phyloP scores from a whole-genome alignment of 2,797 vertebrate genomes.

The Scolopax rusticola region DNA sequence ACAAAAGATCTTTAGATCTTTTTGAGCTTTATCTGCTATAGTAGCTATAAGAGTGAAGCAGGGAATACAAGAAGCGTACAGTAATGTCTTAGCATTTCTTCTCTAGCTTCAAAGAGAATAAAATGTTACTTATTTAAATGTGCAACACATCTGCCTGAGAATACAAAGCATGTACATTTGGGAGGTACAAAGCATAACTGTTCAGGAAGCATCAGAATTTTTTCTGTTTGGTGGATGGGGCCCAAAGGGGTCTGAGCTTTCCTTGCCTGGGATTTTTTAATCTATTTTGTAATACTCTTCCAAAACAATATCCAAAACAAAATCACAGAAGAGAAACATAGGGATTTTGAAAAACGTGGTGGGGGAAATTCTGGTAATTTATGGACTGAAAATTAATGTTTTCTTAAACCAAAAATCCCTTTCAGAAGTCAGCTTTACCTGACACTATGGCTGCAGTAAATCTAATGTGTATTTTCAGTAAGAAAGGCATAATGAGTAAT shows the following conservation, averaged over 20 bases:
- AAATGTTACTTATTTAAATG: background rate
- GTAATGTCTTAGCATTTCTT: background rate
- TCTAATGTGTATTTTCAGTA: background rate
- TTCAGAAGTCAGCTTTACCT: background rate
- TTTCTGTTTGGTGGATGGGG: background rate
- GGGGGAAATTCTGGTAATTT: fast-evolving
- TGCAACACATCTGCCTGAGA: background rate
- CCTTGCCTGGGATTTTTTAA: background rate
- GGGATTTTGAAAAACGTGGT: background rate
- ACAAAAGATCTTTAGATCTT: background rate
- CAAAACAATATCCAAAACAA: background rate
- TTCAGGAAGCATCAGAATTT: background rate
- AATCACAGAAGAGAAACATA: background rate
- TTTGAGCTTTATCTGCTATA: background rate
- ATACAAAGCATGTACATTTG: background rate
- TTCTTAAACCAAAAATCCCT: background rate
- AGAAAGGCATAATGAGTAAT: background rate
- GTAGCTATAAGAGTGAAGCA: background rate
- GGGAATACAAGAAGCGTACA: background rate
- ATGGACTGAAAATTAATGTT: background rate
- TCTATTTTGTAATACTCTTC: background rate
- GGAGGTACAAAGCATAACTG: background rate
- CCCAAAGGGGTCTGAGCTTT: background rate
- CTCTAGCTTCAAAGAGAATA: background rate
- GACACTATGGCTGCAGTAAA: background rate